Evolutionary conservation across 1,140 invertebrate genomes (phyloP), one percentile per base, ranked within the genome.

Genomic region (Potamilus streckersoni): DNA sequence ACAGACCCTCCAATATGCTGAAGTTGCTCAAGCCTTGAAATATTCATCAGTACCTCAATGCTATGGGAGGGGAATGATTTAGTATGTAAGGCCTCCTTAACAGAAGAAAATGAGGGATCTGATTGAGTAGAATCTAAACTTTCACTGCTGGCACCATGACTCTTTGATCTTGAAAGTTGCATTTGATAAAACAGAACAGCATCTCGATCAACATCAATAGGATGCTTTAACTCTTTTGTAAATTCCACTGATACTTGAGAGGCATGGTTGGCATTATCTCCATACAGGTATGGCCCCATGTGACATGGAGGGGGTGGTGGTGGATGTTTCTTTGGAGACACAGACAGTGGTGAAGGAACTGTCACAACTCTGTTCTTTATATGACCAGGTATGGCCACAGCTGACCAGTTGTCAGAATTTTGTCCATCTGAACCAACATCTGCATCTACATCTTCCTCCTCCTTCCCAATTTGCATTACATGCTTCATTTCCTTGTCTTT

Each of bases 151-250:
- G 80, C 74, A 31, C 78, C 78, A 14, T 82, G 76, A 55, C 70
- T 75, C 61, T 82, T 83, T 15, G 82, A 81, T 23, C 85, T 61
- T 2, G 84, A 81, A 76, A 87, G 78, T 74, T 87, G 84, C 86
- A 87, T 87, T 69, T 87, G 82, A 76, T 88, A 84, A 73, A 88
- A 88, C 49, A 88, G 70, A 19, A 88, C 74, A 23, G 86, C 86
- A 81, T 88, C 86, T 17, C 86, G 76, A 74, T 88, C 86, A 62
- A 88, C 82, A 78, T 83, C 80, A 49, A 83, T 72, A 19, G 82
- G 81, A 23, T 80, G 81, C 62, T 82, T 84, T 56, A 85, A 82
- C 38, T 88, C 85, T 62, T 80, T 79, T 49, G 61, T 70, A 67
- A 83, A 83, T 66, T 85, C 83, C 27, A 85, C 62, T 16, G 85